These are phyloP conservation scores for Lepidocyrtoides sp. DNA, from an alignment of 2,888 invertebrate genomes.

Conservation along the genomic window DNA sequence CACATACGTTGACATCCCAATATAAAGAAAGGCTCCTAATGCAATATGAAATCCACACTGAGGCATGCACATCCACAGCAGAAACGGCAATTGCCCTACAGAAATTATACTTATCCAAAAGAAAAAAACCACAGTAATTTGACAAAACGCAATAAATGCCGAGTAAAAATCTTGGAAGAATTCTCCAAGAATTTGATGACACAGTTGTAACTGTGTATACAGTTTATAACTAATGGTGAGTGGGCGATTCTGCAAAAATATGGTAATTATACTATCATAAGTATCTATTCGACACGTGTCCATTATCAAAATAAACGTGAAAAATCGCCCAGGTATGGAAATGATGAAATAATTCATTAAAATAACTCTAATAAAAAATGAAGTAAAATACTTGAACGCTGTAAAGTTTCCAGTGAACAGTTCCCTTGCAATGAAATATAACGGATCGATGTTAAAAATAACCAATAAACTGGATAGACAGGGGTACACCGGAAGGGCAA, in stretches of 20 bases:
- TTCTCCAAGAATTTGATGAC: neutral
- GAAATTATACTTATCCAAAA: neutral
- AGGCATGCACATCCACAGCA: neutral
- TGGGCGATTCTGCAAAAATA: neutral
- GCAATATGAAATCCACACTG: neutral
- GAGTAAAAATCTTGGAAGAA: neutral
- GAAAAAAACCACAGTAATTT: neutral
- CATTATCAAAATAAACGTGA: too few species aligned
- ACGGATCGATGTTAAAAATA: neutral
- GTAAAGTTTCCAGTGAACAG: neutral
- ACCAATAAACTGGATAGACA: neutral
- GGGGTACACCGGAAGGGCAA: neutral
- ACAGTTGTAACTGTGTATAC: neutral
- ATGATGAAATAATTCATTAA: neutral
- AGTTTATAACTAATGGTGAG: neutral
- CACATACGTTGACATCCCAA: neutral
- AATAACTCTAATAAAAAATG: neutral
- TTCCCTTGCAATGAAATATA: neutral
- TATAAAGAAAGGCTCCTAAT: neutral
- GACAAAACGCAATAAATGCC: neutral
- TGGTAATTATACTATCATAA: too few species aligned
- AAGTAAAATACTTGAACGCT: neutral
- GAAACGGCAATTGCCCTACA: neutral
- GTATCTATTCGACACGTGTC: too few species aligned
- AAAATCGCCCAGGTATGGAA: too few species aligned